Base-by-base conservation (phyloP, 2,888 invertebrate species). In the Trimorus sp. region DNA sequence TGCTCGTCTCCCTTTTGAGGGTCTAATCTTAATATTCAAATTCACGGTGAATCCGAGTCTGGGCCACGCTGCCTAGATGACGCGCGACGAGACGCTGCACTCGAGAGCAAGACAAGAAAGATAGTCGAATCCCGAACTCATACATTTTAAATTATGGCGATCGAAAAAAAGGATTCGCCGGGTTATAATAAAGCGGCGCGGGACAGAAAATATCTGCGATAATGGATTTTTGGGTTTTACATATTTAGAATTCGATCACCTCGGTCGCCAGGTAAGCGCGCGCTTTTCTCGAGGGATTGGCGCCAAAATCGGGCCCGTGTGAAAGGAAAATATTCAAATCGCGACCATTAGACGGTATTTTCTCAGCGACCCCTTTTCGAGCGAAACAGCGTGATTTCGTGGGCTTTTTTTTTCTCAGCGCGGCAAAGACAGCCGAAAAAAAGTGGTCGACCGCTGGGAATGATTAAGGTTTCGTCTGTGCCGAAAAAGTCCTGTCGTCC, bases 11-110 rank as follows among this genome's bases (percentile, higher is more conserved):
- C 85, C 83, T 1, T 7, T 5, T 84, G 86, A 79, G 82, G 83
- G 84, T 86, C 89, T 91, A 90, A 91, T 91, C 89, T 91, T 90
- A 90, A 90, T 91, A 91, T 91, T 91, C 87, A 91, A 91, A 91
- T 91, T 90, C 85, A 82, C 85, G 85, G 86, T 84, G 87, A 85
- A 89, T 87, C 87, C 80, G 84, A 75, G 78, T 83, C 83, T 77
- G 54, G 78, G 63, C 76, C 71, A 48, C 75, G 75, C 69, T 69
- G 40, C 70, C 26, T 71, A 66, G 81, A 82, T 78, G 82, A 82
- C 78, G 82, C 78, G 74, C 82, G 78, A 82, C 65, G 77, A 73
- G 82, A 58, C 58, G 51, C 51, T 66, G 59, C 75, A 81, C 38
- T 63, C 66, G 63, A 70, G 58, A 68, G 59, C 74, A 81, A 45